phyloP scores from a whole-genome alignment of 2,113 vertebrate genomes.

The Coptodon rendalli region DNA sequence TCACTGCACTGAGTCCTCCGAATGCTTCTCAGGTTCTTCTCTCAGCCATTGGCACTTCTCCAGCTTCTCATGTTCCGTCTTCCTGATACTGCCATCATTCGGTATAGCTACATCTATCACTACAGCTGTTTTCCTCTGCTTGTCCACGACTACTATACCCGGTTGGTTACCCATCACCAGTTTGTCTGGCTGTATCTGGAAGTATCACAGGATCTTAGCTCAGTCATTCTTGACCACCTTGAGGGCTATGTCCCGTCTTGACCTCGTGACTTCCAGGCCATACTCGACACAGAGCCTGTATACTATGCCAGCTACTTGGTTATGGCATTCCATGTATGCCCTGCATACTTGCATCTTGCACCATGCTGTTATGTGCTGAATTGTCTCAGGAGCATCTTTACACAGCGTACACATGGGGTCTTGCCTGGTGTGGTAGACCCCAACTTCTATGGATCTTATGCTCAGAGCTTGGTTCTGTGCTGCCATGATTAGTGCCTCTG shows the following conservation, averaged over 20 bases:
- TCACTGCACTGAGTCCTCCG: background rate
- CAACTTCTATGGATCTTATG: too few species aligned
- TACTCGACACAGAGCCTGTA: background rate
- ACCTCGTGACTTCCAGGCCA: accelerated
- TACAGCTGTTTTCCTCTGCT: background rate
- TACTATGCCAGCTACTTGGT: background rate
- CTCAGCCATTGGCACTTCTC: background rate
- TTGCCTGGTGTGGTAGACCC: too few species aligned
- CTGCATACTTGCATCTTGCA: accelerated
- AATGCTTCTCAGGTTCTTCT: background rate
- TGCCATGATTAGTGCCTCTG: background rate
- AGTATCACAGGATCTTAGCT: background rate
- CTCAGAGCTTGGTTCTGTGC: too few species aligned
- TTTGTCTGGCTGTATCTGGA: background rate
- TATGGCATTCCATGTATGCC: background rate
- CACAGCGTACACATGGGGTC: too few species aligned
- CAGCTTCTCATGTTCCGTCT: background rate
- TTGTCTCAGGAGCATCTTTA: too few species aligned
- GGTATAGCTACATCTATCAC: background rate
- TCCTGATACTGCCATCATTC: accelerated
- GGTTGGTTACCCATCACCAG: background rate
- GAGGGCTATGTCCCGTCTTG: background rate
- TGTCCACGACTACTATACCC: accelerated
- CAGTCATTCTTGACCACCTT: background rate
- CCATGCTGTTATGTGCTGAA: background rate